Evolutionary conservation across 2,888 invertebrate species (phyloP), one percentile per base, ranked within the genome.

Genomic region (Ditylenchus weischeri): DNA sequence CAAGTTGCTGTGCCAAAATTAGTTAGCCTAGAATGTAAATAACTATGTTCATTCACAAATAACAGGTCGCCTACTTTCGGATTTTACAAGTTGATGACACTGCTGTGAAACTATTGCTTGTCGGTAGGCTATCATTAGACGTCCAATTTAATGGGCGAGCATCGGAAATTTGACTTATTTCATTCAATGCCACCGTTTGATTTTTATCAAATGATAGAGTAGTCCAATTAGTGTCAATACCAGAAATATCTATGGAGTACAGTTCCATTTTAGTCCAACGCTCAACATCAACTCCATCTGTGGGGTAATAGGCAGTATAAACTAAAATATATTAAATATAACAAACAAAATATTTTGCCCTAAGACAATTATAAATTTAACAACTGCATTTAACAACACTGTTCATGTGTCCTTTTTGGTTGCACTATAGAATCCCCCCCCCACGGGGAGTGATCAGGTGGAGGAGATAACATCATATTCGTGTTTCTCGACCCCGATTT

Each of bases 221-320:
- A 29, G 54, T 54, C 54, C 4, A 29, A 29, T 54, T 54, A 10
- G n/a, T 7, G 54, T 54, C 54, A 54, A 54, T 21, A 23, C n/a
- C 11, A 13, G 54, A 54, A 29, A 54, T 54, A 29, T 54, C 54
- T 11, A 54, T 8, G 10, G 54, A 54, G n/a, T 23, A 54, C 29
- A 54, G n/a, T 54, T 54, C 54, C 54, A 54, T 11, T 54, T 10
- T 54, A 11, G 15, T 23, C 54, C 54, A 54, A 29, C 54, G 54
- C 13, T 23, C 21, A 54, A 54, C 29, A 54, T 54, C 54, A 29
- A 11, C 54, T 10, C 10, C n/a, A 54, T 54, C 54, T 21, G 54
- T 54, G 2, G 54, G 51, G 29, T 23, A 23, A 54, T 54, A 54
- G 2, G 54, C 54, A 15, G 21, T 54, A 13, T 54, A 54, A 21